Base-by-base conservation (phyloP, 2,797 vertebrate species). In the Sebastes diaconus region DNA sequence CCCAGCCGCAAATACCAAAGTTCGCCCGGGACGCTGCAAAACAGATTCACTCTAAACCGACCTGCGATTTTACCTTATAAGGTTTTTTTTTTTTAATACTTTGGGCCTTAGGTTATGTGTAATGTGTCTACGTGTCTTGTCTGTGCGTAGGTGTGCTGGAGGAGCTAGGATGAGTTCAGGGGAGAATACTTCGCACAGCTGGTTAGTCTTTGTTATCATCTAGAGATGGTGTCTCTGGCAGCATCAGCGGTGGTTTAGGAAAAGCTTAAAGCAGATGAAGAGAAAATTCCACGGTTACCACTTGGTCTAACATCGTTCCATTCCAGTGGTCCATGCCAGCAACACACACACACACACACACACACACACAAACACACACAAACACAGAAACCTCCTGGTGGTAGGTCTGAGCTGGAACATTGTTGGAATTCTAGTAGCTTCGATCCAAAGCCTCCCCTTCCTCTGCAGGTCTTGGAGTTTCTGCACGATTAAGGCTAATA, bases 131-230 rank as follows among this genome's bases (percentile, higher is more conserved):
- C 46, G 46, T 50, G 46, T 50, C 46, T 50, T 52, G 64, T 74
- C 57, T 61, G 76, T 5, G 29, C 50, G 77, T 75, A 75, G 83
- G 81, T 34, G 32, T 52, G 52, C 63, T 50, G 55, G 16, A 52
- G 36, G 81, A 59, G 46, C 60, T 36, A 90, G 90, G 87, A 92
- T 91, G 88, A 50, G 57, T 78, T 90, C 93, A 90, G 9, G 29
- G 1, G 2, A 84, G 90, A 94, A 93, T 89, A 93, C 93, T 96
- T 95, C 73, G 52, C 94, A 91, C 96, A 97, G 96, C 95, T 96
- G 96, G 92, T 93, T 89, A 92, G 92, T 81, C 75, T 77, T 54
- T 87, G 91, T 87, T 81, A 87, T 91, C 93, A 93, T 94, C 91
- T 85, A 91, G 93, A 90, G 86, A 84, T 77, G 80, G 77, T 46